These are phyloP conservation scores for Polyploca ridens DNA, from an alignment of 2,888 invertebrate genomes.

Conservation along the genomic window DNA sequence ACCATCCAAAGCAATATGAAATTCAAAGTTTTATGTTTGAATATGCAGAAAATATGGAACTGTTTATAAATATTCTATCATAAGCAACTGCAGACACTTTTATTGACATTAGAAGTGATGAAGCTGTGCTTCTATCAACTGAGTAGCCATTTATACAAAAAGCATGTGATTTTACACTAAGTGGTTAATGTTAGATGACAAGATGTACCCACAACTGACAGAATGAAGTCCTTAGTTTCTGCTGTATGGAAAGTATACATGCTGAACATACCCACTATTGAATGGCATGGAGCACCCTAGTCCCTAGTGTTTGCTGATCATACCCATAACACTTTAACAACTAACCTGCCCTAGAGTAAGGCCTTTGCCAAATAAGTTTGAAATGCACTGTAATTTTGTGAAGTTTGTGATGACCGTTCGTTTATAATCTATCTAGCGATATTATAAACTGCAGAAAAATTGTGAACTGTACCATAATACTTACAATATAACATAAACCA, in stretches of 20 bases:
- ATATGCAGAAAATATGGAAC: background rate
- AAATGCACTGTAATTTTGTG: background rate
- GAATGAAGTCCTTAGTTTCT: background rate
- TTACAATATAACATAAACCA: too few relatives aligned
- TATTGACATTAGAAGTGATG: conserved; percentile 10
- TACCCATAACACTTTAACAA: background rate
- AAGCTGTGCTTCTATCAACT: conserved; percentile 27
- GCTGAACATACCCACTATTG: background rate
- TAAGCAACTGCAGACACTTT: background rate
- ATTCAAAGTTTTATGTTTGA: background rate
- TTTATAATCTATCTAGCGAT: too few relatives aligned
- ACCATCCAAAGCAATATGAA: conserved; percentile 43
- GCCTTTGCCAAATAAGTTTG: too few relatives aligned
- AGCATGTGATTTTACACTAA: conserved; percentile 34
- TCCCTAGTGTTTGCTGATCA: background rate
- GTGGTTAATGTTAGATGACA: conserved; percentile 1
- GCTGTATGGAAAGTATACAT: background rate
- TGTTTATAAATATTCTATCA: background rate
- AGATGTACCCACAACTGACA: conserved; percentile 32
- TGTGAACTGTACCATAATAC: too few relatives aligned
- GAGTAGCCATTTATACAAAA: conserved; percentile 34
- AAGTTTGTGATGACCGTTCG: too few relatives aligned
- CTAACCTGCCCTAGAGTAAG: background rate
- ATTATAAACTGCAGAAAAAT: too few relatives aligned
- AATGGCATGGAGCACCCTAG: background rate